Percentiles rank a stretch among this genome's conserved stretches.
Conservation (phyloP, 2,113 vertebrate species). For the Notothenia coriiceps region DNA sequence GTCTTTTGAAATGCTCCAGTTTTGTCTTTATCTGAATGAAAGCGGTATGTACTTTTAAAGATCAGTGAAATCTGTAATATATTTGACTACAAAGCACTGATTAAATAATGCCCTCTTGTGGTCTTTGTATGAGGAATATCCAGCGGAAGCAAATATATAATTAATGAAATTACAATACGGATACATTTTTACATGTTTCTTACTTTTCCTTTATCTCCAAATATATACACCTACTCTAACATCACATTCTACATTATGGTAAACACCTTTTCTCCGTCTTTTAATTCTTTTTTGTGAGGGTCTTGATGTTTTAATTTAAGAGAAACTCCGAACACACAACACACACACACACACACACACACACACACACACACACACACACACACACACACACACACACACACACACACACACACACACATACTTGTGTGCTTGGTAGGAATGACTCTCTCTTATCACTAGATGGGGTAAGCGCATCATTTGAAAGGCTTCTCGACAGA, state of each 20-base stretch:
- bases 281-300: slow-evolving; percentile 9
- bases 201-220: neutral
- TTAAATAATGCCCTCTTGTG: slow-evolving; percentile 68
- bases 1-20: neutral
- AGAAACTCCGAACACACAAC: slow-evolving; percentile 2
- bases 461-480: slow-evolving; percentile 78
- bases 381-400: neutral
- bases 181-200: neutral
- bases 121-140: slow-evolving; percentile 40
- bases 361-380: neutral
- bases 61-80: slow-evolving; percentile 20
- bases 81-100: slow-evolving; percentile 25
- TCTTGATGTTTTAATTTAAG: neutral
- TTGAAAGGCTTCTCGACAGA: slow-evolving; percentile 32
- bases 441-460: slow-evolving; percentile 65
- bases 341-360: neutral
- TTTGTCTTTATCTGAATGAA: slow-evolving; percentile 9
- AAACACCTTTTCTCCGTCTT: neutral
- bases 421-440: slow-evolving; percentile 6
- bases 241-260: slow-evolving; percentile 1
- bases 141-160: slow-evolving; percentile 26
- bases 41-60: neutral
- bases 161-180: slow-evolving; percentile 16
- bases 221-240: neutral
- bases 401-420: too few relatives aligned